phyloP scores from a whole-genome alignment of 2,888 invertebrate species.

The Cantharis flavilabris region DNA sequence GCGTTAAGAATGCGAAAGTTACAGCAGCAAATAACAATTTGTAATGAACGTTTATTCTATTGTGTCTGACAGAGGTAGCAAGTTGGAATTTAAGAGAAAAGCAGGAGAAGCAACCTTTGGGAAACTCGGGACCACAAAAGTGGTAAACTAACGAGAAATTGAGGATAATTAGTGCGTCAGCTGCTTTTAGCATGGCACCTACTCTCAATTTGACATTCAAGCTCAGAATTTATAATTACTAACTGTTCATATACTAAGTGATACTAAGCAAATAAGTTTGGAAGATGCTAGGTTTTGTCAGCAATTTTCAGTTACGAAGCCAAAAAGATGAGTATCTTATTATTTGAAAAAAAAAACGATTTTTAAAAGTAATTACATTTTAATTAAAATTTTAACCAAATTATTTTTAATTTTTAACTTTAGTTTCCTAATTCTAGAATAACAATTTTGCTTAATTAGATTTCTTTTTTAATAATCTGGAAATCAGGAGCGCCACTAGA shows the following conservation, averaged over 20 bases:
- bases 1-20: background rate
- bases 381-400: background rate
- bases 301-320: background rate
- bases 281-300: conserved; percentile 1
- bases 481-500: background rate
- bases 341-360: background rate
- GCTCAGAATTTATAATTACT: conserved; percentile 18
- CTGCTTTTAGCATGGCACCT: conserved; percentile 16
- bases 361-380: background rate
- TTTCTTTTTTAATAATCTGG: background rate
- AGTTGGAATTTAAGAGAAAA: conserved; percentile 8
- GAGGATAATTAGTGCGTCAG: conserved; percentile 22
- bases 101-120: conserved; percentile 14
- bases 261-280: conserved; percentile 12
- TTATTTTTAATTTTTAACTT: background rate
- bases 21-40: conserved; percentile 7
- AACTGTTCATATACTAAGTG: conserved; percentile 5
- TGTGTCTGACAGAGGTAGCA: background rate
- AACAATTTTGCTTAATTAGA: background rate
- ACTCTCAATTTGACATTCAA: conserved; percentile 13
- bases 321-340: background rate
- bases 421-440: background rate
- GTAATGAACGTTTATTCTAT: conserved; percentile 6
- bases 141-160: conserved; percentile 20
- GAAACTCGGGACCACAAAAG: conserved; percentile 12